Conservation (phyloP, 2,113 vertebrate species). For the Dolichotis patagonum region DNA sequence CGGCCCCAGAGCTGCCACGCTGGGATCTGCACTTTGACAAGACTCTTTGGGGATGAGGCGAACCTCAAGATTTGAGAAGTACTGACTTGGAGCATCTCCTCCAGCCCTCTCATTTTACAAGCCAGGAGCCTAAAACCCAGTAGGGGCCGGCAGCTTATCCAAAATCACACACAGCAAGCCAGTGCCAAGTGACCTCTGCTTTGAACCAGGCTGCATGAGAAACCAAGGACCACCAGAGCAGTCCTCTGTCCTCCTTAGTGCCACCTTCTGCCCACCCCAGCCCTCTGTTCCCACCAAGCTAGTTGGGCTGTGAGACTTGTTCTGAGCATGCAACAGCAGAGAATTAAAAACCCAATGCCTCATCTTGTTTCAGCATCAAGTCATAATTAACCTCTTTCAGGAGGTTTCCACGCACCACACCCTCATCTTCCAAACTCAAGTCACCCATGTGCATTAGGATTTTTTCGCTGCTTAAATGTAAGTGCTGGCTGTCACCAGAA, state of each 20-base stretch:
- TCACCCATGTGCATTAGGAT: neutral
- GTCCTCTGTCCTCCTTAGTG: fast-evolving
- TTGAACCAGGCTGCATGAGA: neutral
- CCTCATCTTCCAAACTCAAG: neutral
- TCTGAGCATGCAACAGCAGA: no score
- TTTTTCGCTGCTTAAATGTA: neutral
- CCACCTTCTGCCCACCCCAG: neutral
- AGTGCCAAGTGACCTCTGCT: neutral
- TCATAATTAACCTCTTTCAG: neutral
- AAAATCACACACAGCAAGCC: neutral
- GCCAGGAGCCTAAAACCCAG: neutral
- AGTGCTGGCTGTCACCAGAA: neutral
- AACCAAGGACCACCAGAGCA: neutral
- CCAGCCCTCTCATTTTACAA: neutral
- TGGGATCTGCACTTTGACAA: neutral
- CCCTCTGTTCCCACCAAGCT: neutral
- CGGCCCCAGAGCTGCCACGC: neutral
- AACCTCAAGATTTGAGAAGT: neutral
- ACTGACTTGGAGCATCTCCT: neutral
- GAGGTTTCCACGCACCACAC: neutral
- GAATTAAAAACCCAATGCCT: neutral
- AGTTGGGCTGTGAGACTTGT: neutral
- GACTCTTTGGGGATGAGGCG: neutral
- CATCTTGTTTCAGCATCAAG: neutral
- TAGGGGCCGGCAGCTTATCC: neutral